Base-by-base conservation (phyloP, 2,888 invertebrate species). In the Agapostemon virescens region DNA sequence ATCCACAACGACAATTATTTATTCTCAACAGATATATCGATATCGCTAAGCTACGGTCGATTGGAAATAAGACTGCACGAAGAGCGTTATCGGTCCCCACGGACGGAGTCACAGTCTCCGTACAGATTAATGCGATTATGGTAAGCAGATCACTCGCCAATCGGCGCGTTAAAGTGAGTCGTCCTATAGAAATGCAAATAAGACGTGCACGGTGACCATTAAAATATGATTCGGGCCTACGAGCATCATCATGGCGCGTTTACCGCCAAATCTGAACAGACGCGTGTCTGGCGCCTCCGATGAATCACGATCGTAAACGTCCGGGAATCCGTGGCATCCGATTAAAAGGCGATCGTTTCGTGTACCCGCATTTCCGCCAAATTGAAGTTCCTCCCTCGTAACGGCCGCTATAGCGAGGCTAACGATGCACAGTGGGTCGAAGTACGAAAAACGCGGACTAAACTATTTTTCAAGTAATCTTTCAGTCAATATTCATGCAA, bases 291-390 rank as follows among this genome's bases (percentile, higher is more conserved):
- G 81, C 85, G 83, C 79, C 82, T 64, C 61, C 64, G 83, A 81
- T 88, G 88, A 87, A 84, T 88, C 88, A 88, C 72, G 73, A 77
- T 76, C 77, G 77, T 85, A 86, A 87, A 87, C 72, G 79, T 64
- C 33, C 63, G 33, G 72, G 84, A 78, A 82, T 85, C 73, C 67
- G 13, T 40, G 77, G 33, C 70, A 55, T 74, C 66, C 73, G 69
- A 86, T 84, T 79, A 82, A 86, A 71, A 61, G 66, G 49, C 63
- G 63, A 63, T n/a, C 63, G 36, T 58, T 58, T 58, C 30, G 75
- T 66, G 42, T 66, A 63, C 63, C 52, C 63, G 49, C 58, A 38
- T 45, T 70, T 74, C 68, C 77, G 26, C 75, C 33, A 84, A 86
- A 85, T 84, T 84, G 74, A 80, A 80, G 71, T 75, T 76, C 67